These are phyloP conservation scores for Tapirus indicus DNA, from an alignment of 2,797 vertebrate species.

Conservation along the genomic window DNA sequence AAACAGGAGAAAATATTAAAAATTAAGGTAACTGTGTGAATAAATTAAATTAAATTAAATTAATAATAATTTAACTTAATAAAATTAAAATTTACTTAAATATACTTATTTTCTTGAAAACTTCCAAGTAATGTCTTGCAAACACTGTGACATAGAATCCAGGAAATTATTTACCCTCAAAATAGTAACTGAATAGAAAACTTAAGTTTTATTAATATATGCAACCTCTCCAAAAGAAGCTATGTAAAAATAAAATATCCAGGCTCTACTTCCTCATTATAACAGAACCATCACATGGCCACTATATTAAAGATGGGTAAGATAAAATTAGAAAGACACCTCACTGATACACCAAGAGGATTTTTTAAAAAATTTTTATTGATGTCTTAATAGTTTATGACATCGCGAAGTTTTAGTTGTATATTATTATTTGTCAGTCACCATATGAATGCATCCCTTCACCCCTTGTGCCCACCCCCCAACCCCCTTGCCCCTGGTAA, in stretches of 20 bases:
- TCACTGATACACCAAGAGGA: not conserved
- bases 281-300: not conserved
- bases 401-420: too few species aligned
- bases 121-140: not conserved
- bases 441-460: too few species aligned
- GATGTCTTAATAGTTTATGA: too few species aligned
- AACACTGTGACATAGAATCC: not conserved
- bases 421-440: too few species aligned
- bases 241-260: constrained; percentile 23
- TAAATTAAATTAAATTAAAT: too few species aligned
- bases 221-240: not conserved
- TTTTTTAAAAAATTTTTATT: not conserved
- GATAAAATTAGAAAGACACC: not conserved
- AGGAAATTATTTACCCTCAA: constrained; percentile 15
- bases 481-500: too few species aligned
- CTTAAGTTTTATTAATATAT: not conserved
- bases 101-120: not conserved
- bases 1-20: constrained; percentile 1
- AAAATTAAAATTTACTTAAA: not conserved
- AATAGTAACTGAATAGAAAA: constrained; percentile 3
- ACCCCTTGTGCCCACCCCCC: too few species aligned
- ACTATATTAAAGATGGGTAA: not conserved
- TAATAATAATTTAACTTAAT: too few species aligned
- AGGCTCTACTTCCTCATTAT: not conserved
- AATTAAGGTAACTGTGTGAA: not conserved